Evolutionary conservation across 64 coral and sea anemone species (phyloP).

Genomic region (Hydrozoanthus tunicans): DNA sequence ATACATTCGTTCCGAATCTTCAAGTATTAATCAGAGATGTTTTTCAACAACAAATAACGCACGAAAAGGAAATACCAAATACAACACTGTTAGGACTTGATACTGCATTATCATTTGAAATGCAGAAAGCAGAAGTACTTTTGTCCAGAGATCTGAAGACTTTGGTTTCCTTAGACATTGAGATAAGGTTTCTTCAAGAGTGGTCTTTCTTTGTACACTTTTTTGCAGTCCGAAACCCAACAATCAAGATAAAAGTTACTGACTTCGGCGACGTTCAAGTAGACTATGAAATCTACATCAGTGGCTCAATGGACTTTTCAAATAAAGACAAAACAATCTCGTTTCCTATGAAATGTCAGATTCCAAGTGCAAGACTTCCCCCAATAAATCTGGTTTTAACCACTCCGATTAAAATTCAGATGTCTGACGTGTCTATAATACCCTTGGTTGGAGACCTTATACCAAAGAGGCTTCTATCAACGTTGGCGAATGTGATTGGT

Average conservation of each 20-base stretch:
- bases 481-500: constrained; percentile 57
- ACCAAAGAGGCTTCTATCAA: constrained; percentile 21
- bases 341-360: constrained; percentile 50
- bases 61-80: constrained; percentile 43
- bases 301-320: constrained; percentile 26
- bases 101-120: constrained; percentile 12
- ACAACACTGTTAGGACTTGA: constrained; percentile 39
- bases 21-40: constrained; percentile 6
- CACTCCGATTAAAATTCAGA: constrained; percentile 37
- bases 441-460: constrained; percentile 64
- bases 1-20: neutral
- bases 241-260: constrained; percentile 33
- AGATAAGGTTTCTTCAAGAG: constrained; percentile 19
- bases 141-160: constrained; percentile 46
- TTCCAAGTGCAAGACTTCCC: constrained; percentile 12
- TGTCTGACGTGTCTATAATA: constrained; percentile 60
- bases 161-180: constrained; percentile 40
- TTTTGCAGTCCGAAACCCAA: constrained; percentile 39
- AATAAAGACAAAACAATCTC: constrained; percentile 3
- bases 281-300: constrained; percentile 48
- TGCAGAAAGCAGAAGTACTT: constrained; percentile 33
- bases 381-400: constrained; percentile 39
- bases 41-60: constrained; percentile 50
- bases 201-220: constrained; percentile 68
- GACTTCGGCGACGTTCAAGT: constrained; percentile 52